Conservation (phyloP, 1,140 invertebrate genomes). For the Drosophila saltans region DNA sequence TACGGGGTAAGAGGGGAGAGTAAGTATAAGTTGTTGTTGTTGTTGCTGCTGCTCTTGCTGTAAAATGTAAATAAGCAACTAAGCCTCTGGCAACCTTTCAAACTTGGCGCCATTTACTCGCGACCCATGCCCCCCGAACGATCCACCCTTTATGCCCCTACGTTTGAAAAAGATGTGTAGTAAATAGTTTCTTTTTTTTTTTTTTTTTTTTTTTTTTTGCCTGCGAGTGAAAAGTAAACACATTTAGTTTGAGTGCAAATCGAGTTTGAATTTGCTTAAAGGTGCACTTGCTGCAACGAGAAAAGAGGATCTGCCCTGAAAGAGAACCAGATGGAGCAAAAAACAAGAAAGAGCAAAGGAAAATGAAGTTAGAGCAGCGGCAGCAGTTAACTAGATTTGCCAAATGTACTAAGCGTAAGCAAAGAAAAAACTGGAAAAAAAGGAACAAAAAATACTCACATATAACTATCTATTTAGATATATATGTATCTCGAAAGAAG, state of each 20-base stretch:
- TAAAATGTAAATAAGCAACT: conserved; percentile 47
- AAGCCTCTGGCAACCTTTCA: conserved; percentile 38
- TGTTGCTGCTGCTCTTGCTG: conserved; percentile 4
- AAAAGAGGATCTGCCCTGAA: neutral
- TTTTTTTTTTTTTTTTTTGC: conserved; percentile 36
- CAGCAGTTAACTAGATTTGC: conserved; percentile 54
- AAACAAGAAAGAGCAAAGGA: conserved; percentile 16
- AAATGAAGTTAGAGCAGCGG: conserved; percentile 27
- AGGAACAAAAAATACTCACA: neutral
- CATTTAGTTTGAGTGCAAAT: conserved; percentile 77
- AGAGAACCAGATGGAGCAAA: conserved; percentile 3
- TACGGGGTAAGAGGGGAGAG: neutral
- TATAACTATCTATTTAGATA: neutral
- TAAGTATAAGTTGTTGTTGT: neutral
- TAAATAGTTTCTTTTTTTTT: conserved; percentile 55
- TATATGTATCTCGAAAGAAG: too few relatives aligned
- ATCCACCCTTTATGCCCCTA: neutral
- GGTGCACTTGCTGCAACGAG: conserved; percentile 32
- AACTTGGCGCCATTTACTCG: conserved; percentile 27
- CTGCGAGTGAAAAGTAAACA: conserved; percentile 72
- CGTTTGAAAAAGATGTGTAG: conserved; percentile 39
- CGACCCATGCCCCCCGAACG: neutral
- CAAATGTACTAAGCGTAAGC: conserved; percentile 51
- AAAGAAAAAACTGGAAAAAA: neutral
- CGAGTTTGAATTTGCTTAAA: conserved; percentile 76